A percentile compares a stretch with the other conserved stretches of the same genome.
phyloP scores from a whole-genome alignment of 1,140 invertebrate genomes.

The Drosophila watanabei region DNA sequence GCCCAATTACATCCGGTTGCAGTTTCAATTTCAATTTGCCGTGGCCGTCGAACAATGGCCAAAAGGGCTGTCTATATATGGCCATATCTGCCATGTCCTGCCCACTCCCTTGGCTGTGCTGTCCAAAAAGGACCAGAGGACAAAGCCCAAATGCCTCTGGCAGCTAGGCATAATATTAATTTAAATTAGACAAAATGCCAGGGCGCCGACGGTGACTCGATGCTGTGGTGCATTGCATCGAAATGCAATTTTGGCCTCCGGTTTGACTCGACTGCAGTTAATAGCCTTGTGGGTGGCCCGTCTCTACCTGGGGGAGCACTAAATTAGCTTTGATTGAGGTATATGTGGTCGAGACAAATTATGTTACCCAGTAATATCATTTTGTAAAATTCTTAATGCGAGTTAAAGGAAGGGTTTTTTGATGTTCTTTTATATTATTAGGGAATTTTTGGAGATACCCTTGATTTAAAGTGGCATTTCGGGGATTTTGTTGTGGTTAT shows the following conservation, averaged over 20 bases:
- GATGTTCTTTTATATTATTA: neutral
- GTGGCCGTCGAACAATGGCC: slow-evolving; percentile 48
- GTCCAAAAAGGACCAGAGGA: slow-evolving; percentile 37
- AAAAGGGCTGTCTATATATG: slow-evolving; percentile 15
- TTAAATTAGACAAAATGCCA: slow-evolving; percentile 73
- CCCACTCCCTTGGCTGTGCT: neutral
- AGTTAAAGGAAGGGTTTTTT: too few relatives aligned
- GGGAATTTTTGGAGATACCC: rapidly evolving
- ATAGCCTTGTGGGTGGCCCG: slow-evolving; percentile 22
- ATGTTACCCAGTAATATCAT: slow-evolving; percentile 8
- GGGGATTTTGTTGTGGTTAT: too few relatives aligned
- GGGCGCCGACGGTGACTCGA: slow-evolving; percentile 10
- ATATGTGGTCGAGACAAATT: slow-evolving; percentile 10
- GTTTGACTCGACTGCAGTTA: slow-evolving; percentile 7
- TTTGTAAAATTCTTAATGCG: neutral
- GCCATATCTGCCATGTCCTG: neutral
- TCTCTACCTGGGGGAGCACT: slow-evolving; percentile 8
- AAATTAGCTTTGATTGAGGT: slow-evolving; percentile 24
- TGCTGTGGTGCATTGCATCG: slow-evolving; percentile 15
- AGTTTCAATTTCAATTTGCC: slow-evolving; percentile 83
- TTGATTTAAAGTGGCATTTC: neutral
- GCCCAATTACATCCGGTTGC: slow-evolving; percentile 83
- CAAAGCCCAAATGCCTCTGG: slow-evolving; percentile 50
- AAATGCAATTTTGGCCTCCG: slow-evolving; percentile 46
- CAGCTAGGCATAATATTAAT: slow-evolving; percentile 79